A percentile compares a stretch with the other conserved stretches of the same genome.
Conservation (phyloP, 2,888 invertebrate genomes). For the Linyphia triangularis region DNA sequence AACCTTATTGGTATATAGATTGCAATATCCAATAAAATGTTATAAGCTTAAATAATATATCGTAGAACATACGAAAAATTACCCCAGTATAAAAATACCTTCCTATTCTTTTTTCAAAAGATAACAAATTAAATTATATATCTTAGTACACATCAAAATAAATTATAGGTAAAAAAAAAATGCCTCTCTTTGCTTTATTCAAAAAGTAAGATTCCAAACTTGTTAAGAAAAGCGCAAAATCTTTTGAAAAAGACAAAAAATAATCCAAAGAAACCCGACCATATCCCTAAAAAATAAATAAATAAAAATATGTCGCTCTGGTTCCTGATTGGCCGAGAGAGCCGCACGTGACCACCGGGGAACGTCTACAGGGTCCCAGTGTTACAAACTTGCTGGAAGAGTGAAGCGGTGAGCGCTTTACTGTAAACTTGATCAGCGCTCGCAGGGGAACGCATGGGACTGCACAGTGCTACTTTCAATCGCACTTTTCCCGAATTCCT, state of each 20-base stretch:
- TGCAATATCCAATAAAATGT: no score
- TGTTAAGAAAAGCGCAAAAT: constrained; percentile 32
- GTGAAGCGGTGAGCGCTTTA: constrained; percentile 48
- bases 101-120: no score
- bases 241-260: constrained; percentile 34
- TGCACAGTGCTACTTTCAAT: constrained; percentile 20
- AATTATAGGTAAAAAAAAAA: background rate
- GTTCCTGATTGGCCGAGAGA: constrained; percentile 63
- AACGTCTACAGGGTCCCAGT: constrained; percentile 72
- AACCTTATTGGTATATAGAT: no score
- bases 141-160: no score
- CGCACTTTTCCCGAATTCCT: background rate
- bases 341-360: constrained; percentile 56
- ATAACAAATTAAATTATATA: no score
- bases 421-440: constrained; percentile 52
- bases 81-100: no score
- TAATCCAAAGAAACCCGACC: constrained; percentile 61
- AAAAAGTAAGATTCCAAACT: background rate
- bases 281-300: constrained; percentile 50
- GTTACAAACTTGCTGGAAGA: constrained; percentile 72
- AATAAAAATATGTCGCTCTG: constrained; percentile 52
- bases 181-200: no score
- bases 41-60: no score
- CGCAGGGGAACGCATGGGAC: constrained; percentile 43
- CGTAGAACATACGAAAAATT: no score